Evolutionary conservation across 2,888 invertebrate genomes (phyloP).

Genomic region (Deilephila porcellus): DNA sequence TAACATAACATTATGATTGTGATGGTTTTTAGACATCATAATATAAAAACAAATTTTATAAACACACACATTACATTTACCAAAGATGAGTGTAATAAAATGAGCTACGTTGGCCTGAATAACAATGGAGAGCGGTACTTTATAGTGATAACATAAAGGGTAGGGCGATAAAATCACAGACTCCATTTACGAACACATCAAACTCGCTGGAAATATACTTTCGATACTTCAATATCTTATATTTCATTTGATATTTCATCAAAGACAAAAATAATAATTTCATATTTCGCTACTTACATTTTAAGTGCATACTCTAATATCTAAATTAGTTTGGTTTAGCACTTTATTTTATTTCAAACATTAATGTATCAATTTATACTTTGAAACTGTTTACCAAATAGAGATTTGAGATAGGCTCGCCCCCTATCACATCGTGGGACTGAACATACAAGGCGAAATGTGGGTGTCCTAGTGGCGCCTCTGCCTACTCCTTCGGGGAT

Average conservation of each 20-base stretch:
- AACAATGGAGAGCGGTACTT: neutral
- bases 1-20: too few species aligned
- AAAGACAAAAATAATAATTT: neutral
- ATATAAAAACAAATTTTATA: too few species aligned
- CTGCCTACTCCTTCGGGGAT: too few species aligned
- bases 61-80: too few species aligned
- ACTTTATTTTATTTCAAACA: neutral
- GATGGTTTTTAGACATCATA: too few species aligned
- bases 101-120: neutral
- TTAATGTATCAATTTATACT: neutral
- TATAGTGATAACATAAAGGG: neutral
- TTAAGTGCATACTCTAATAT: neutral
- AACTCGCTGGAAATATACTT: neutral
- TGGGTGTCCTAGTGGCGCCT: too few species aligned
- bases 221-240: neutral
- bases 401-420: too few species aligned
- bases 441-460: too few species aligned
- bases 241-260: neutral
- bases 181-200: slow-evolving; percentile 4
- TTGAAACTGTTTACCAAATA: neutral
- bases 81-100: neutral
- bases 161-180: slow-evolving; percentile 1
- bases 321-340: neutral
- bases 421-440: too few species aligned
- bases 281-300: neutral